These are phyloP conservation scores for Lampris megalopsis DNA, from an alignment of 2,113 vertebrate species.

Conservation along the genomic window DNA sequence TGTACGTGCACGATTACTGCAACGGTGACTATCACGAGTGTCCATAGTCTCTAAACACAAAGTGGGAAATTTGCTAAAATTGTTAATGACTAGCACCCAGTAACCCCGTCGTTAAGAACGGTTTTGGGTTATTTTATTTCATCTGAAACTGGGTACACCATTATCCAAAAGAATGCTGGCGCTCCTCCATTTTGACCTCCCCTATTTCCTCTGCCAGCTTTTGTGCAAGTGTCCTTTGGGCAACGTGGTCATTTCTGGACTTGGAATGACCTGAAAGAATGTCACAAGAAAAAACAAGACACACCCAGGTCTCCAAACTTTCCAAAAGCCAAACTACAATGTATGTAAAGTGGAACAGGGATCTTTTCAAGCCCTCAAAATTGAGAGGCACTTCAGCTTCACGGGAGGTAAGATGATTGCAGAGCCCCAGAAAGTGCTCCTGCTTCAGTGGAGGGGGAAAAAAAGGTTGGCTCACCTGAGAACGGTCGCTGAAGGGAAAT, in stretches of 20 bases:
- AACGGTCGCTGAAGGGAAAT: constrained; percentile 55
- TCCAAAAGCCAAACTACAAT: neutral
- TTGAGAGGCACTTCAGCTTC: constrained; percentile 14
- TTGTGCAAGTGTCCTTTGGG: too few relatives aligned
- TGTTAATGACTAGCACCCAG: too few relatives aligned
- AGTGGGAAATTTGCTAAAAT: neutral
- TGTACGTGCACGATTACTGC: neutral
- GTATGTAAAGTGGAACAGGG: constrained; percentile 1
- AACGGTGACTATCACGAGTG: constrained; percentile 1
- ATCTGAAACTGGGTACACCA: too few relatives aligned
- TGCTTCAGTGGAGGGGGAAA: constrained; percentile 44
- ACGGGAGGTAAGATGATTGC: constrained; percentile 25
- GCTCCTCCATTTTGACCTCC: too few relatives aligned
- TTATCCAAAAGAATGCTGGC: too few relatives aligned
- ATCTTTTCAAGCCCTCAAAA: constrained; percentile 13
- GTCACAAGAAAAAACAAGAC: too few relatives aligned
- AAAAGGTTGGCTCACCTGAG: constrained; percentile 44
- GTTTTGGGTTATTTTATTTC: too few relatives aligned
- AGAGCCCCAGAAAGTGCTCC: constrained; percentile 35
- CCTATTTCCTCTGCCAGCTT: too few relatives aligned
- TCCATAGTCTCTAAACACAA: neutral
- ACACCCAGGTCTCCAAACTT: neutral
- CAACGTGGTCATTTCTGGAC: too few relatives aligned
- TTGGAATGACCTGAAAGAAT: too few relatives aligned
- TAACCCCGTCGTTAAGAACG: too few relatives aligned